A percentile compares a stretch with the other conserved stretches of the same genome.
These are phyloP conservation scores for Neolamprologus sp. DNA, from an alignment of 2,113 vertebrate species.

Conservation along the genomic window DNA sequence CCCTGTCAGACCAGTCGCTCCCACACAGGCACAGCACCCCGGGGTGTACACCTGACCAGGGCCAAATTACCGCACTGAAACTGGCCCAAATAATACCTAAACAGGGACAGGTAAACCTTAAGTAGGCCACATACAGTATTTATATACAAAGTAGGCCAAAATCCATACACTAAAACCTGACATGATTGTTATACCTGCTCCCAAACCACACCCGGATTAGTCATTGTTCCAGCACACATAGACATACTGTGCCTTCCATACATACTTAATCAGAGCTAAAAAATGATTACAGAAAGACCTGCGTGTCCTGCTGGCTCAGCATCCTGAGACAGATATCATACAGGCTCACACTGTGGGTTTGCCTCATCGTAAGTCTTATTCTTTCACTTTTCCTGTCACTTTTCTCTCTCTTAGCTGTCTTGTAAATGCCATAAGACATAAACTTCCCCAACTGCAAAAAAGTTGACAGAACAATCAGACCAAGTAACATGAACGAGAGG, in stretches of 20 bases:
- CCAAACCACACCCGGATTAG: conserved; percentile 2
- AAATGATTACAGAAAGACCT: background rate
- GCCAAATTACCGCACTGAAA: background rate
- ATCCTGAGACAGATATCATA: background rate
- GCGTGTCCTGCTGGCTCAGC: conserved; percentile 23
- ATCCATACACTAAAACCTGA: conserved; percentile 24
- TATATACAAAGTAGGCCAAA: conserved; percentile 58
- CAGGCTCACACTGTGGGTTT: background rate
- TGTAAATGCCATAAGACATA: background rate
- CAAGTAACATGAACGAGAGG: background rate
- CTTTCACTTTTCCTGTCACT: background rate
- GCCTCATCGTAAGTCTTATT: background rate
- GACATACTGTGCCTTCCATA: background rate
- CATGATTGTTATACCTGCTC: background rate
- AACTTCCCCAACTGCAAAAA: background rate
- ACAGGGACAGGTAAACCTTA: conserved; percentile 45
- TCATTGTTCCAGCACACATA: background rate
- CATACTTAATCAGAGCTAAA: background rate
- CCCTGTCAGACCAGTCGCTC: background rate
- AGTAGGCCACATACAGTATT: conserved; percentile 54
- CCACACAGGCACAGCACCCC: background rate
- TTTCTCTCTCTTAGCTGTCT: background rate
- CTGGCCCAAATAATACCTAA: conserved; percentile 44
- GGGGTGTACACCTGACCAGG: background rate
- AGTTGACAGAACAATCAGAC: background rate